phyloP scores from a whole-genome alignment of 2,888 invertebrate species.

The Phorcus lineatus region DNA sequence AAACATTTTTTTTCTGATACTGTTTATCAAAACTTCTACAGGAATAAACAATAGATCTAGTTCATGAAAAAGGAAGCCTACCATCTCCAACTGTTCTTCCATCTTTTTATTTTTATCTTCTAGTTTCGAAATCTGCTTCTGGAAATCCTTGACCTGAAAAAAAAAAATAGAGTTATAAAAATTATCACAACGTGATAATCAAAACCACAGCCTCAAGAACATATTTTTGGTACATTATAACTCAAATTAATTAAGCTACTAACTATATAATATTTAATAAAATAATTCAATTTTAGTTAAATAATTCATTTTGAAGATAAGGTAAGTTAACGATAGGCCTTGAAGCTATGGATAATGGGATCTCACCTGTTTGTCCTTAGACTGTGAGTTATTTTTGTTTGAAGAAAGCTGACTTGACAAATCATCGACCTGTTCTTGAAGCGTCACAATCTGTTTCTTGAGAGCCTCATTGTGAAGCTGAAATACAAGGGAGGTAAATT shows the following conservation, averaged over 20 bases:
- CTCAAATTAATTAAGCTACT: no score
- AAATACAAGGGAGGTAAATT: conserved; percentile 8
- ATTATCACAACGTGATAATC: no score
- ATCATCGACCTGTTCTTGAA: conserved; percentile 50
- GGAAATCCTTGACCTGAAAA: conserved; percentile 45
- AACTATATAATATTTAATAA: no score
- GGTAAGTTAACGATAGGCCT: no score
- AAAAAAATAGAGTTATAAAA: background rate
- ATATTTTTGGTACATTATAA: no score
- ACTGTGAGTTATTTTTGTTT: conserved; percentile 41
- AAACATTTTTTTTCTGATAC: no score
- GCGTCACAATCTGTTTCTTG: conserved; percentile 47
- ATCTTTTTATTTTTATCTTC: conserved; percentile 42
- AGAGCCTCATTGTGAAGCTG: conserved; percentile 61
- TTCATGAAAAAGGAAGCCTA: conserved; percentile 23
- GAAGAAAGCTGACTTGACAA: conserved; percentile 49
- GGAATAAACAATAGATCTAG: background rate
- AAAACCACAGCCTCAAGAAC: no score
- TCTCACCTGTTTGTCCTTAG: conserved; percentile 41
- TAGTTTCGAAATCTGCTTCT: conserved; percentile 48
- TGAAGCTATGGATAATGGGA: no score
- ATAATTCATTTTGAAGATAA: no score
- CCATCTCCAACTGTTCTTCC: conserved; percentile 44
- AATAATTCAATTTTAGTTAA: no score
- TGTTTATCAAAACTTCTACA: background rate